These are phyloP conservation scores for Zoanthus sansibaricus DNA, from an alignment of 92 coral and sea anemone species.

Conservation along the genomic window DNA sequence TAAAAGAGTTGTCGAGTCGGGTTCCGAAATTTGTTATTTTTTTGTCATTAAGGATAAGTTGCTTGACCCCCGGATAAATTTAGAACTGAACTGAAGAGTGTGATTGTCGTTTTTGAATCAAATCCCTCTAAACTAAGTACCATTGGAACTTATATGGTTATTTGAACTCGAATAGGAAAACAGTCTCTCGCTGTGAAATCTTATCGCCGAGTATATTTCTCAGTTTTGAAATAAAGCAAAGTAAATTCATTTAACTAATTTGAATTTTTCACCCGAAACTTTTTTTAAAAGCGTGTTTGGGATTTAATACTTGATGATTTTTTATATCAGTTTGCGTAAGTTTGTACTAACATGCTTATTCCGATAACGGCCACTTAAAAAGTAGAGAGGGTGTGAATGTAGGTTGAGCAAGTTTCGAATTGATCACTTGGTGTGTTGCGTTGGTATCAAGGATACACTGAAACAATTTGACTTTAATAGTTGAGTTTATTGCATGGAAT, in stretches of 20 bases:
- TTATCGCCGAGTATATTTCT: not conserved
- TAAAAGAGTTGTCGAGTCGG: not conserved
- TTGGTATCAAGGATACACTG: constrained; percentile 55
- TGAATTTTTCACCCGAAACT: not conserved
- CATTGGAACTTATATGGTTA: constrained; percentile 18
- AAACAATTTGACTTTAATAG: constrained; percentile 33
- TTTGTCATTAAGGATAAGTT: constrained; percentile 53
- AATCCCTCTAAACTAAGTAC: constrained; percentile 43
- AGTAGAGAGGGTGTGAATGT: constrained; percentile 80
- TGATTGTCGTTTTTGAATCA: constrained; percentile 53
- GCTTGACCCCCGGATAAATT: constrained; percentile 80
- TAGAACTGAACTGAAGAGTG: constrained; percentile 65
- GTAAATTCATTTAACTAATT: constrained; percentile 1
- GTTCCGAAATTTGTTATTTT: constrained; percentile 14
- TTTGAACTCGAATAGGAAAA: constrained; percentile 6
- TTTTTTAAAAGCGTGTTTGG: not conserved
- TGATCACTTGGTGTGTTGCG: constrained; percentile 51
- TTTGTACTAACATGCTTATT: constrained; percentile 21
- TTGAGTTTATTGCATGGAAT: constrained; percentile 33
- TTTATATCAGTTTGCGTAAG: not conserved
- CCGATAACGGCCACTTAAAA: constrained; percentile 64
- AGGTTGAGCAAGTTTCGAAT: constrained; percentile 22
- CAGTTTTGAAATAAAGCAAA: not conserved
- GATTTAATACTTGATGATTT: not conserved
- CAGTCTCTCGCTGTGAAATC: constrained; percentile 39